phyloP scores from a whole-genome alignment of 2,888 invertebrate species.

The Latrodectus elegans region DNA sequence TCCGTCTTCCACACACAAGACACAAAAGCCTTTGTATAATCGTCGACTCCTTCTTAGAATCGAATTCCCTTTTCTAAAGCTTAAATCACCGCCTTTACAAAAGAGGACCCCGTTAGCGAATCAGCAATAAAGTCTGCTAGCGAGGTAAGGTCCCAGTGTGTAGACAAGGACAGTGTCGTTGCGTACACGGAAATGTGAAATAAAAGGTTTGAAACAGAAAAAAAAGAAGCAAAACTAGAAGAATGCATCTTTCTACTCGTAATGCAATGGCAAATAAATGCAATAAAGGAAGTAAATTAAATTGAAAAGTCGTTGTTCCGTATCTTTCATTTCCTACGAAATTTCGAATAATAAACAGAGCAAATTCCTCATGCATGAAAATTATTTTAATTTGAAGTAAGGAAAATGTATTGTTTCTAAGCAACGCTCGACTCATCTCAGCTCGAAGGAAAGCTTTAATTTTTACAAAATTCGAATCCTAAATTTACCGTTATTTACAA shows the following conservation, averaged over 20 bases:
- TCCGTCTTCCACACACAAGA: not conserved
- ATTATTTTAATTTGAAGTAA: not conserved
- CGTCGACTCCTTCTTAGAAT: not conserved
- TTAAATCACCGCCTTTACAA: not conserved
- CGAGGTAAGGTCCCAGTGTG: not conserved
- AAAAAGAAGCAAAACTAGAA: not conserved
- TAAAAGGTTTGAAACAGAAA: not conserved
- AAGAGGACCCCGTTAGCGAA: not conserved
- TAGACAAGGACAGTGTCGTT: too few relatives aligned
- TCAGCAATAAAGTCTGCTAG: not conserved
- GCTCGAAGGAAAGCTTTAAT: not conserved
- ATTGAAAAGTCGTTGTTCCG: not conserved
- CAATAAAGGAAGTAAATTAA: not conserved
- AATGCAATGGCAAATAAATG: conserved; percentile 2
- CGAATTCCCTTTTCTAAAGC: not conserved
- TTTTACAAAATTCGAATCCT: not conserved
- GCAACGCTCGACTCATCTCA: not conserved
- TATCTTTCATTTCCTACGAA: not conserved
- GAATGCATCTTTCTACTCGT: not conserved
- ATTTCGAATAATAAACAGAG: not conserved
- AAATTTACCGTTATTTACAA: not conserved
- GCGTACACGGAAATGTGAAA: not conserved
- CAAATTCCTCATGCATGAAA: not conserved
- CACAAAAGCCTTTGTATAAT: not conserved
- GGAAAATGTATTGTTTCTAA: not conserved